A percentile compares a stretch with the other conserved stretches of the same genome.
Evolutionary conservation across 2,888 invertebrate species (phyloP).

Genomic region (Nomada fucata): DNA sequence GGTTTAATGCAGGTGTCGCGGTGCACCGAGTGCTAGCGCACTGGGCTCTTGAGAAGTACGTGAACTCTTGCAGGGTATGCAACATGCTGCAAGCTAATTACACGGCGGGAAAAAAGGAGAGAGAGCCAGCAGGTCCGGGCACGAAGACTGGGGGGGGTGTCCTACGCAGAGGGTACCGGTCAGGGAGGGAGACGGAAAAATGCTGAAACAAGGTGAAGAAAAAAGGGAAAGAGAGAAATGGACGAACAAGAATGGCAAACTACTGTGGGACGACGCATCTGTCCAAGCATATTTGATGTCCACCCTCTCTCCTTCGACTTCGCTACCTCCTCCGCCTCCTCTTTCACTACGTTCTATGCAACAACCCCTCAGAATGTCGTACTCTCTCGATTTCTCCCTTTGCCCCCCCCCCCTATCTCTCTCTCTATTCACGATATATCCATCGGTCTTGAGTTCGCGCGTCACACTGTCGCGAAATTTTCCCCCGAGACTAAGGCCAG

Average conservation of each 20-base stretch:
- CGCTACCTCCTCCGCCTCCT: conserved; percentile 13
- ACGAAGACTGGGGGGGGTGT: conserved; percentile 20
- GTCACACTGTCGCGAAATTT: conserved; percentile 50
- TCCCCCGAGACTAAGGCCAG: conserved; percentile 7
- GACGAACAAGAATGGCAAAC: conserved; percentile 81
- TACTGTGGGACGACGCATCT: conserved; percentile 83
- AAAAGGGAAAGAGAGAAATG: conserved; percentile 61
- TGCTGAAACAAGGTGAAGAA: conserved; percentile 24
- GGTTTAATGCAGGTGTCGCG: conserved; percentile 44
- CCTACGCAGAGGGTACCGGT: conserved; percentile 25
- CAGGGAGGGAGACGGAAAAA: conserved; percentile 19
- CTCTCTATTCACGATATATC: conserved; percentile 41
- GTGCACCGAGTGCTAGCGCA: not conserved
- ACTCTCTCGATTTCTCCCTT: conserved; percentile 8
- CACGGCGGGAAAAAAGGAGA: conserved; percentile 59
- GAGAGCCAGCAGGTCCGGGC: conserved; percentile 59
- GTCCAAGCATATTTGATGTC: conserved; percentile 83
- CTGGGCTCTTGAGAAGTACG: conserved; percentile 46
- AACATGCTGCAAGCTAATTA: conserved; percentile 69
- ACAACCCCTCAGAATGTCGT: conserved; percentile 26
- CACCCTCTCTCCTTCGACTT: conserved; percentile 56
- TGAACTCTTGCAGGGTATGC: conserved; percentile 58
- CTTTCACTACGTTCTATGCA: conserved; percentile 1
- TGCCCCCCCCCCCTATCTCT: too few relatives aligned
- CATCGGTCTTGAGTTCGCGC: conserved; percentile 46